Base-by-base conservation (phyloP, 1,140 invertebrate species). In the Heliothis subflexa region DNA sequence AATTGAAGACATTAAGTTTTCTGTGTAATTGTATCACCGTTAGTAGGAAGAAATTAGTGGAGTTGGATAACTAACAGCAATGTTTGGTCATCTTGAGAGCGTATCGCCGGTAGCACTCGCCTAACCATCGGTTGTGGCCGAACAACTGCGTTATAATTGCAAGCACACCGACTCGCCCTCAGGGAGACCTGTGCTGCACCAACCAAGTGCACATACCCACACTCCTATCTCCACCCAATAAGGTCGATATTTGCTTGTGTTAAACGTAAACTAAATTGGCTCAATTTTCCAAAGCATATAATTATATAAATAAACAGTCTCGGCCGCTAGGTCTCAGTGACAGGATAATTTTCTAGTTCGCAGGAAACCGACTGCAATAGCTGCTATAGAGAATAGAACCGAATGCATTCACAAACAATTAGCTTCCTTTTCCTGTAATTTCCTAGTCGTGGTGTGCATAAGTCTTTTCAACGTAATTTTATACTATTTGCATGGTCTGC, bases 291-390 rank as follows among this genome's bases (percentile, higher is more conserved):
- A 54, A 71, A 49, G 16, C 28, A 71, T 71, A n/a, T 71, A 71
- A 71, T 71, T 71, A 71, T 55, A 55, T 71, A 71, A 71, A 71
- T 71, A 71, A 71, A 71, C 68, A 71, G 68, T 54, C 68, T 71
- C 50, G 68, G 28, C 49, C 66, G 66, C 66, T 40, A 25, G 25
- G 5, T 40, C 49, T 16, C 16, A 54, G 50, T 54, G 68, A 71
- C 68, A 71, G 68, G 68, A 71, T 71, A 55, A 71, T 71, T 71
- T 33, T 71, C 28, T 16, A 54, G 50, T 71, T 70, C 66, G 21
- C 66, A 70, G 66, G 66, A 52, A 70, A 28, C 66, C 47, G 62
- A 66, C 40, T 50, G 47, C 21, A 70, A 52, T 70, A 21, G 18
- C 47, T 14, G 18, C 14, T 52, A 28, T 50, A 47, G 10, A 47